These are phyloP conservation scores for Microplitis mediator DNA, from an alignment of 1,140 invertebrate species.

Conservation along the genomic window DNA sequence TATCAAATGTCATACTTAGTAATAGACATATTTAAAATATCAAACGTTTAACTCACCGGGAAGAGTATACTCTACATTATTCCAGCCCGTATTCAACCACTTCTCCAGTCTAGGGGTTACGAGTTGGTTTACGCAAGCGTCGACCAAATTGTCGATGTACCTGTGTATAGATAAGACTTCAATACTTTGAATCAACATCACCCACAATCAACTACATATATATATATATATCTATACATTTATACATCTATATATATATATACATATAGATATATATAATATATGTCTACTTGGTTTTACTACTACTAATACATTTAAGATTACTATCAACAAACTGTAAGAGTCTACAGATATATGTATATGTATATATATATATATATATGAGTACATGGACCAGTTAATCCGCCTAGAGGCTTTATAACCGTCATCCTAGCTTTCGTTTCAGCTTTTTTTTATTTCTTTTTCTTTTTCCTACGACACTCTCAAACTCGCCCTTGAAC, in stretches of 20 bases:
- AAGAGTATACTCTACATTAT: too few relatives aligned
- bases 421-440: too few relatives aligned
- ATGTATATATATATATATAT: background rate
- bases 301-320: too few relatives aligned
- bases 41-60: too few relatives aligned
- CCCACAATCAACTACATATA: background rate
- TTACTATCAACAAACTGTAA: background rate
- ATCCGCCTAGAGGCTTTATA: constrained; percentile 1
- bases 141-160: background rate
- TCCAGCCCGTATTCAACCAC: too few relatives aligned
- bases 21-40: too few relatives aligned
- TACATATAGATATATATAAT: background rate
- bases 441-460: background rate
- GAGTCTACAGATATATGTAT: background rate
- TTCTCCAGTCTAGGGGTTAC: background rate
- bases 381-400: constrained; percentile 8
- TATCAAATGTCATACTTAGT: too few relatives aligned
- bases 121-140: constrained; percentile 12
- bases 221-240: background rate
- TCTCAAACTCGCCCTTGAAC: constrained; percentile 17
- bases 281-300: background rate
- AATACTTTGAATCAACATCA: background rate
- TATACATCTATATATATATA: background rate
- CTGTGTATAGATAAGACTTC: background rate
- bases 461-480: background rate